phyloP scores from a whole-genome alignment of 2,888 invertebrate species.

The Nephrotoma appendiculata region DNA sequence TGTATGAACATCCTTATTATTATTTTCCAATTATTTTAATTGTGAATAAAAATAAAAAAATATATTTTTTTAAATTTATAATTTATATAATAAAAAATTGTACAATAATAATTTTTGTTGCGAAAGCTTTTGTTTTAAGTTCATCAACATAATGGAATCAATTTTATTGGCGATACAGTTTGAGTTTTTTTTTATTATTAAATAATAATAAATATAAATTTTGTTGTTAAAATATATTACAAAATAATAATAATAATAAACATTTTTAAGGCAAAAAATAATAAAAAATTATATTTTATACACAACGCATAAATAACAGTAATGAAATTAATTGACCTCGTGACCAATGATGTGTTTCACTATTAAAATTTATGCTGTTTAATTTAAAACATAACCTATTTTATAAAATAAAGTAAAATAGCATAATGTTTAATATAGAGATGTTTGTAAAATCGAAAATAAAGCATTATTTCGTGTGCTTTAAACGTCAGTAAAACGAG shows the following conservation, averaged over 20 bases:
- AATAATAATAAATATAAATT: background rate
- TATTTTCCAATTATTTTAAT: background rate
- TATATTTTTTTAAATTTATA: background rate
- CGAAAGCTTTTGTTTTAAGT: background rate
- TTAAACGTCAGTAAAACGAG: background rate
- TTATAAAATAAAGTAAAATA: background rate
- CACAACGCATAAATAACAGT: background rate
- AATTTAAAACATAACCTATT: background rate
- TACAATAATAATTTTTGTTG: background rate
- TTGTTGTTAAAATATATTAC: background rate
- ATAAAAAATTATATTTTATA: background rate
- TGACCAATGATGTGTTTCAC: background rate
- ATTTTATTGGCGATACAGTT: background rate
- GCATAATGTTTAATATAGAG: background rate
- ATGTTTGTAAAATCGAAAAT: background rate
- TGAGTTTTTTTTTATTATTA: background rate
- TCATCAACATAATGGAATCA: background rate
- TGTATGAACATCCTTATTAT: background rate
- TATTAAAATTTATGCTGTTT: background rate
- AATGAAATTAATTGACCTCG: background rate
- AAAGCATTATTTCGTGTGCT: background rate
- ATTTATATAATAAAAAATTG: background rate
- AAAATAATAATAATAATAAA: background rate
- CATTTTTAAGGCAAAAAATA: background rate
- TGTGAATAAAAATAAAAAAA: background rate